phyloP scores from a whole-genome alignment of 2,888 invertebrate species.

The Ophion ventricosus region DNA sequence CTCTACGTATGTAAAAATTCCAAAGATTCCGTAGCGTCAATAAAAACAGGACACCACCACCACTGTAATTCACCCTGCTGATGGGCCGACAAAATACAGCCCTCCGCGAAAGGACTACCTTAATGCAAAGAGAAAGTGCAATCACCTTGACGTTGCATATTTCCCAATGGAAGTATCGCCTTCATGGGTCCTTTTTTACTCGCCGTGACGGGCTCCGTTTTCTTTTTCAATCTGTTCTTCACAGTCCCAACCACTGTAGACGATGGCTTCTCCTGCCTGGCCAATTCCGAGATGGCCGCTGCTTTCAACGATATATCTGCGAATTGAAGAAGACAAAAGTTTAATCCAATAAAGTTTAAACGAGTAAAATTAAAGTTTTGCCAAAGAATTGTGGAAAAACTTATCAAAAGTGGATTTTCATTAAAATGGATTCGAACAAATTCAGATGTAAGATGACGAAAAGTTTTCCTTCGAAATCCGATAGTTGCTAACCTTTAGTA shows the following conservation, averaged over 20 bases:
- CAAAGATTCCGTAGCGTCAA: too few species aligned
- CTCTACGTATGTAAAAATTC: too few species aligned
- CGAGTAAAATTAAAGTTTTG: too few species aligned
- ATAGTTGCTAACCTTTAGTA: constrained; percentile 55
- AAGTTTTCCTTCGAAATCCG: not conserved
- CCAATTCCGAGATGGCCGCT: constrained; percentile 38
- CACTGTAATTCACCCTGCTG: too few species aligned
- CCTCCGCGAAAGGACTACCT: too few species aligned
- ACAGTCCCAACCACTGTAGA: constrained; percentile 65
- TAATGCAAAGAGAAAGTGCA: too few species aligned
- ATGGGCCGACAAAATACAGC: too few species aligned
- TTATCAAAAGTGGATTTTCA: not conserved
- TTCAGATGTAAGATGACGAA: too few species aligned
- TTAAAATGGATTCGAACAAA: not conserved
- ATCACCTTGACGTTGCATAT: constrained; percentile 78
- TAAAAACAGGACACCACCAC: too few species aligned
- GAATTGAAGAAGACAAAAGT: constrained; percentile 3
- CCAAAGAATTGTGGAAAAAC: not conserved
- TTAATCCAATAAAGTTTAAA: too few species aligned
- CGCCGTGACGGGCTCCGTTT: constrained; percentile 65
- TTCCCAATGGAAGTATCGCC: constrained; percentile 79
- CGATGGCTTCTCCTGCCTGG: constrained; percentile 65
- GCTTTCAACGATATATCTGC: constrained; percentile 49
- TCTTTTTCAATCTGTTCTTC: constrained; percentile 76
- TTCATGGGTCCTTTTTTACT: constrained; percentile 79